Evolutionary conservation across 2,113 vertebrate genomes (phyloP), one percentile per base, ranked within the genome.

Genomic region (Penelope pileata): DNA sequence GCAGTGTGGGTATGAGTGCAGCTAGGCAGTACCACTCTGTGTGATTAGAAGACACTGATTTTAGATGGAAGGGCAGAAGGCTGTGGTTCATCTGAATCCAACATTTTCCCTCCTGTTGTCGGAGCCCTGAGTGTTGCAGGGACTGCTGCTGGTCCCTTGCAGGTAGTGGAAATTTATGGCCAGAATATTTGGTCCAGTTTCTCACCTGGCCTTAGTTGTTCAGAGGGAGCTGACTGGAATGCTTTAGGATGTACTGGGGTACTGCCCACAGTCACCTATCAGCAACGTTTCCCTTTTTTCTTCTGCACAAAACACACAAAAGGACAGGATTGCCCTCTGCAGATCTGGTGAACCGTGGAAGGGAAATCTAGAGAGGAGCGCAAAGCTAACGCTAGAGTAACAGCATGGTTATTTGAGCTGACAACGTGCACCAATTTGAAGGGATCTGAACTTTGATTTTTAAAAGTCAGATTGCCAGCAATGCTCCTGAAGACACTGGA

Each of bases 1-100:
- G n/a, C 1, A 1, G 30, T 10, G 40, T 1, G 1, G 51, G 53
- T 53, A 21, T 22, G 62, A 54, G 22, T 4, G 16, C 24, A 74
- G 50, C 10, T 17, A 15, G 14, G 18, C 29, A 22, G 19, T 73
- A 59, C 54, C 34, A 8, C 4, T 21, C 64, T 0, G 0, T 23
- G 45, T 17, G 18, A 69, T 66, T 45, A 38, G 42, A 40, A 68
- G 27, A 27, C 42, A 10, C 2, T 9, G 10, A 10, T 40, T 21
- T 94, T n/a, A 76, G 38, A 18, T n/a, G 50, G 77, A 80, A 77
- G 47, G 19, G 10, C 48, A 24, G 16, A 27, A 13, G 56, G 12
- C 26, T 72, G 73, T n/a, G 40, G n/a, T 29, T 60, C 38, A 8
- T 27, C 32, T 16, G 21, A 79, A 83, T 40, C 32, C 66, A 86